Base-by-base conservation (phyloP, 2,888 invertebrate species). In the Hipparchia sbordonii region DNA sequence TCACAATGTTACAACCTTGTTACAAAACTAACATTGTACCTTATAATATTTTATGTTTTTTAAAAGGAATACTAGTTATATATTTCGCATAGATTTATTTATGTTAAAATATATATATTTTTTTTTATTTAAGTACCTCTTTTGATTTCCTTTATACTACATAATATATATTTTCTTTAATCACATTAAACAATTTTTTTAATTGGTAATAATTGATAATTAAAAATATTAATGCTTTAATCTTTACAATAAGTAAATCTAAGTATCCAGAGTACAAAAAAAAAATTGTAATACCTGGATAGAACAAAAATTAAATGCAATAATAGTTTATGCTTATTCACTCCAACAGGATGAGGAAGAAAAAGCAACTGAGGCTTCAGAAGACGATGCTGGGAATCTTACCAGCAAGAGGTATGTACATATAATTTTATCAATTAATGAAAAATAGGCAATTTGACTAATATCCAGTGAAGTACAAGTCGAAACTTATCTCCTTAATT, bases 271-370 rank as follows among this genome's bases (percentile, higher is more conserved):
- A 65, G 65, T 65, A 51, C 52, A 52, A 52, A 65, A 51, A 65
- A 39, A 39, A 48, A 13, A 33, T 52, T 65, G 12, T 12, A 33
- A 23, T 59, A 4, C 23, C 2, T 59, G n/a, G 56, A 56, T 13
- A 23, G 23, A 23, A 23, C 23, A 48, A 62, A 13, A 13, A 13
- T 48, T 12, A 8, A 3, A 13, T 23, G 52, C 66, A 70, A 70
- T 72, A 33, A 12, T 68, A 39, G 57, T 67, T 59, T 51, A 66
- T 67, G 39, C 2, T 51, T 8, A 9, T 57, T 57, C 3, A 23
- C n/a, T 51, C 6, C 51, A 87, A 72, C 80, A 93, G 93, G 92
- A 93, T 89, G 92, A 92, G 80, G 86, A 85, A 80, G 92, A 91
- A 83, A 89, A 87, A 82, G 83, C 89, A 78, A 85, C 80, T 81